phyloP scores from a whole-genome alignment of 2,797 vertebrate genomes.

The Myotis findleyi region DNA sequence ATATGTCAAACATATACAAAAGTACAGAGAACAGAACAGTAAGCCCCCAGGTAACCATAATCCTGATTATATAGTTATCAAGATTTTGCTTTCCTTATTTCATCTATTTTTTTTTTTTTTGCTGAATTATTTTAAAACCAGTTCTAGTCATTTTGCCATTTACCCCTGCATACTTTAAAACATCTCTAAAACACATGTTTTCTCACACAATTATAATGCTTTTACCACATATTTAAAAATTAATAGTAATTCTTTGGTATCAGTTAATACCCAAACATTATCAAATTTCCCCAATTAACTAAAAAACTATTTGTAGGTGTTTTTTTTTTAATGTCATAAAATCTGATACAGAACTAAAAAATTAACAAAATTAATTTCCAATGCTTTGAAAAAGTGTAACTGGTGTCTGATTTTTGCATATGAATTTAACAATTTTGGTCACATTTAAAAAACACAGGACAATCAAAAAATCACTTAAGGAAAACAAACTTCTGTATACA shows the following conservation, averaged over 20 bases:
- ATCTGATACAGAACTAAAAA: conserved; percentile 12
- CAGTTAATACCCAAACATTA: background rate
- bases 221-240: background rate
- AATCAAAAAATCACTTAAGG: conserved; percentile 38
- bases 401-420: background rate
- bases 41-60: background rate
- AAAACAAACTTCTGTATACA: conserved; percentile 1
- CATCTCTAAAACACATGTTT: background rate
- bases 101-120: background rate
- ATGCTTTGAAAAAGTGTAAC: conserved; percentile 8
- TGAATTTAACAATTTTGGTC: conserved; percentile 7
- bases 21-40: background rate
- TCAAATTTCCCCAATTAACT: background rate
- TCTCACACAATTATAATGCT: conserved; percentile 27
- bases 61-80: background rate
- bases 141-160: background rate
- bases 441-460: conserved; percentile 1
- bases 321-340: background rate
- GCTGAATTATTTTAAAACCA: conserved; percentile 35
- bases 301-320: background rate
- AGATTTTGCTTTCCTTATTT: conserved; percentile 29
- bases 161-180: background rate
- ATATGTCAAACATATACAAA: conserved; percentile 10
- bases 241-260: conserved; percentile 8
- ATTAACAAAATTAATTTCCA: conserved; percentile 23